Percentiles rank a stretch among this genome's conserved stretches.
phyloP scores from a whole-genome alignment of 2,113 vertebrate species.

The Poeciliopsis retropinna region DNA sequence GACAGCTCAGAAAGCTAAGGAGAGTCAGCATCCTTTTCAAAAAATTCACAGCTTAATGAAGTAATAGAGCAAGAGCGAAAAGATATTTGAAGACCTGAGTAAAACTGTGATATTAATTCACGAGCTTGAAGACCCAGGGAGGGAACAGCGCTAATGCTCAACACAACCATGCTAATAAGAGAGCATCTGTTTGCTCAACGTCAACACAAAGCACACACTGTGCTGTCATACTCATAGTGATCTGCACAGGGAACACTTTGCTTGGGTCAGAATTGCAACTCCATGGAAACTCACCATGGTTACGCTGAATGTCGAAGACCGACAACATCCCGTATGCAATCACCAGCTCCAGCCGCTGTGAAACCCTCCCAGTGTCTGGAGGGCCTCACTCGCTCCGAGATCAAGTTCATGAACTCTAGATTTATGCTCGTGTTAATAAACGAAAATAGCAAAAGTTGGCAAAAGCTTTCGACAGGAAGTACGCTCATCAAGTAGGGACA shows the following conservation, averaged over 20 bases:
- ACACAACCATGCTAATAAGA: conserved; percentile 35
- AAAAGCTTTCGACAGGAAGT: not conserved
- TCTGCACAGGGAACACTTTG: conserved; percentile 43
- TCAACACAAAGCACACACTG: conserved; percentile 67
- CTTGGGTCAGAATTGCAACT: conserved; percentile 45
- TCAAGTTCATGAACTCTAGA: not conserved
- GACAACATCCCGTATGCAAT: conserved; percentile 19
- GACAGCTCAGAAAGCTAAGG: not conserved
- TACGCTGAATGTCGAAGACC: conserved; percentile 39
- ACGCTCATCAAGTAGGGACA: not conserved
- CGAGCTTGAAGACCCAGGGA: conserved; percentile 23
- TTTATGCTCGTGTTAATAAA: not conserved
- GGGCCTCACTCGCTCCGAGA: conserved; percentile 10
- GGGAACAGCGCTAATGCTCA: conserved; percentile 37
- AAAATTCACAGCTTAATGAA: not conserved
- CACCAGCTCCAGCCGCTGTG: not conserved
- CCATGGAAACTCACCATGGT: conserved; percentile 66
- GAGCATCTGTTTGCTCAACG: conserved; percentile 61
- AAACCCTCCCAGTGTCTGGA: conserved; percentile 15
- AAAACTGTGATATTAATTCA: conserved; percentile 20
- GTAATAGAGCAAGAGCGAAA: conserved; percentile 1
- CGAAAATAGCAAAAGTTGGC: not conserved
- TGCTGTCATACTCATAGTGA: conserved; percentile 54
- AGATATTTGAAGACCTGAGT: not conserved
- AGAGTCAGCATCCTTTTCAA: not conserved